Evolutionary conservation across 1,140 invertebrate species (phyloP).

Genomic region (Maniola jurtina): DNA sequence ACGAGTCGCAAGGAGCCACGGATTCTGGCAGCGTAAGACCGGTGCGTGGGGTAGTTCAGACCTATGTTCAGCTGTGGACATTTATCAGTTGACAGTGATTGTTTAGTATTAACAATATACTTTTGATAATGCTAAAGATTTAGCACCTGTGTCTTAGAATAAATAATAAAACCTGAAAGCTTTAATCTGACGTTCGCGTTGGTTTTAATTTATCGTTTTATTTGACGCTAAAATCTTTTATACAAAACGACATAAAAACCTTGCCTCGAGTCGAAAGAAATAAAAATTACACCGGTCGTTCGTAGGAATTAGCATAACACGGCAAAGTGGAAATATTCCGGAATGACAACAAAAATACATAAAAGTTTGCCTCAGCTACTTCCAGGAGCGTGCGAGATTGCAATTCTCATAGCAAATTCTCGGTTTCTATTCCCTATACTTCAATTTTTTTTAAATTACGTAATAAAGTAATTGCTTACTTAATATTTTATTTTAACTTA

Average conservation of each 20-base stretch:
- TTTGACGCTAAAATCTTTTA: conserved; percentile 3
- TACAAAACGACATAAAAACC: neutral
- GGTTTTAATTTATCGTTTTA: conserved; percentile 1
- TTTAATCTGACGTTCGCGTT: neutral
- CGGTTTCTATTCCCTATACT: no score
- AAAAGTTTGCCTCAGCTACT: neutral
- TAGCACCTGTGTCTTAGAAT: neutral
- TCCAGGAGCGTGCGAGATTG: no score
- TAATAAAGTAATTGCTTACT: no score
- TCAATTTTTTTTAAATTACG: no score
- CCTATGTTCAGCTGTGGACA: no score
- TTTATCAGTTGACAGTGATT: no score
- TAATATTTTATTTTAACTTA: no score
- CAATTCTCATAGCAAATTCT: no score
- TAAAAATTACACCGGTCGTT: neutral
- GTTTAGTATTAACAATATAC: no score
- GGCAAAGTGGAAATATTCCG: conserved; percentile 14
- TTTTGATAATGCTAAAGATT: neutral
- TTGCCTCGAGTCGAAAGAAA: conserved; percentile 1
- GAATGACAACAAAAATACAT: conserved; percentile 17
- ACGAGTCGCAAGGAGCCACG: no score
- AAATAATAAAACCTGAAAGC: neutral
- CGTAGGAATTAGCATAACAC: conserved; percentile 5
- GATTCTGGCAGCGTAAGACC: no score
- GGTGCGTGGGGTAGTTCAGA: no score